Base-by-base conservation (phyloP, 2,113 vertebrate species). In the Sinocyclocheilus grahami region DNA sequence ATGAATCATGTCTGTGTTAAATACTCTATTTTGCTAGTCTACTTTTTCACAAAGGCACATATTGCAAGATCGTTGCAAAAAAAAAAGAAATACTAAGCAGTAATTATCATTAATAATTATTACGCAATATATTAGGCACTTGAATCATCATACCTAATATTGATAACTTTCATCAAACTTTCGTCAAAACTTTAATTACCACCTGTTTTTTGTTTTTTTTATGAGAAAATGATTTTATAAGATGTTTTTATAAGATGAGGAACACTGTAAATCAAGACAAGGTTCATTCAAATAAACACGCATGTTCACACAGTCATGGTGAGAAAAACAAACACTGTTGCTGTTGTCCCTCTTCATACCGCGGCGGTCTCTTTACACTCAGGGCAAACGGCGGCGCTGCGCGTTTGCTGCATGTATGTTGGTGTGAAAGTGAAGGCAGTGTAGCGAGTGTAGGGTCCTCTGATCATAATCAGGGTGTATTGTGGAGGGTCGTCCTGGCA, bases 391-490 rank as follows among this genome's bases (percentile, higher is more conserved):
- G 11, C 2, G 53, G 55, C 33, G 8, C 58, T 67, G 39, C 30
- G 33, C 42, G 83, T 69, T 86, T 55, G 83, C 16, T n/a, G 69
- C 13, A 24, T 51, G 67, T 76, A 69, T 72, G 20, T 65, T 78
- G 58, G 10, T 69, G 72, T 84, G 53, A 55, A 80, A 82, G 12
- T 20, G 39, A 51, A 76, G 60, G 27, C 53, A 76, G 69, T 72
- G 63, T 71, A 46, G 37, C 22, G 69, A 33, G 69, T 83, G 30
- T 75, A 77, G 58, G 51, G 79, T 69, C 92, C 90, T 96, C 93
- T 93, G 76, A 33, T 78, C 93, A 92, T 95, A 95, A 96, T 97
- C 96, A 96, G 96, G 95, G 95, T 95, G 96, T 93, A 95, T 97
- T 96, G 96, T 96, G 95, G 95, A 91, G 92, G 95, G 95, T 96